phyloP scores from a whole-genome alignment of 2,888 invertebrate genomes.

The Nezara viridula region DNA sequence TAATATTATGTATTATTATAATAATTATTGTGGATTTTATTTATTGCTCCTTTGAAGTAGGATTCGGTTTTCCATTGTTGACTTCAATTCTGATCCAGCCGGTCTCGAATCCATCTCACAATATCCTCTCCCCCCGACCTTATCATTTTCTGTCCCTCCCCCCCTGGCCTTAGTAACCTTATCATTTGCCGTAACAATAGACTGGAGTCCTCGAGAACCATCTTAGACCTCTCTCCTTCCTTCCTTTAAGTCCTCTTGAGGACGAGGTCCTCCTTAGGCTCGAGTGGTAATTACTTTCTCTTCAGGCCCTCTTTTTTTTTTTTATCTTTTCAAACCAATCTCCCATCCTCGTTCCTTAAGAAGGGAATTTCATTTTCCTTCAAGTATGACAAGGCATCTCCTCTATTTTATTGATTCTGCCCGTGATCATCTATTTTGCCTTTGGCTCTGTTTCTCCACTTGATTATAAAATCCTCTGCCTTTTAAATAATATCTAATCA shows the following conservation, averaged over 20 bases:
- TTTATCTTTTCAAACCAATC: conserved; percentile 1
- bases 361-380: background rate
- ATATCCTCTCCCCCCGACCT: background rate
- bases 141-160: background rate
- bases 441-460: no score
- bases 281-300: conserved; percentile 1
- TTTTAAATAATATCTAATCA: no score
- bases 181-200: background rate
- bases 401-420: background rate
- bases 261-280: background rate
- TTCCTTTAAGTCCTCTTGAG: background rate
- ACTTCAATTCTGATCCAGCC: background rate
- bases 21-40: no score
- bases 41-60: no score
- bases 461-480: no score
- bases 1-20: no score
- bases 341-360: background rate
- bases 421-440: no score
- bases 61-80: no score
- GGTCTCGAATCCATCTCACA: background rate
- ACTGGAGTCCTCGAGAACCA: background rate
- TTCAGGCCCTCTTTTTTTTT: background rate
- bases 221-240: background rate
- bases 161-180: background rate
- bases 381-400: background rate